Percentiles rank a stretch among this genome's conserved stretches.
Evolutionary conservation across 2,888 invertebrate genomes (phyloP).

Genomic region (Strigamia crassipes): DNA sequence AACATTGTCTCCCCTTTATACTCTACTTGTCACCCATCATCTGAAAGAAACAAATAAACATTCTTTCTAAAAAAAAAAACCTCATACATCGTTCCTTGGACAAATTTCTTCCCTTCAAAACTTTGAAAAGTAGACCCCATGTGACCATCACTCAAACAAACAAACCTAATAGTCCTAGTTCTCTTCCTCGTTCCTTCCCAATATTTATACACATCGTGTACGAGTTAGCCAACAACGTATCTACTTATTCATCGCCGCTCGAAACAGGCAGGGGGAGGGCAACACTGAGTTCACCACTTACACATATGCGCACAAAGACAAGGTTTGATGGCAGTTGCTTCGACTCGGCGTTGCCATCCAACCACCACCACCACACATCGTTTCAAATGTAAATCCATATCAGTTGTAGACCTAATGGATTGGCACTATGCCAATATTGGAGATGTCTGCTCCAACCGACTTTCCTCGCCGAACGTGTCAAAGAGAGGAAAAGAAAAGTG

Average conservation of each 20-base stretch:
- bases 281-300: neutral
- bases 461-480: constrained; percentile 23
- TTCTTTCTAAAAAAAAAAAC: neutral
- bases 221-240: neutral
- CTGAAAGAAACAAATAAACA: neutral
- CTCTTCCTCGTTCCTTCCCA: neutral
- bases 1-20: too few species aligned
- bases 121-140: constrained; percentile 10
- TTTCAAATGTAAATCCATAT: constrained; percentile 36
- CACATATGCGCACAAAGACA: neutral
- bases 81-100: neutral
- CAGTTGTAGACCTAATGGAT: constrained; percentile 16
- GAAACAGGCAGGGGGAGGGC: neutral
- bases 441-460: constrained; percentile 21
- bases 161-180: neutral
- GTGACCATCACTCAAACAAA: constrained; percentile 2
- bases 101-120: neutral
- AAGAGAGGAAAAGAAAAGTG: neutral
- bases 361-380: neutral
- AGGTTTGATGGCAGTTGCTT: constrained; percentile 17
- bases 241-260: constrained; percentile 14
- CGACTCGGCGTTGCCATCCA: neutral
- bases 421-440: constrained; percentile 23
- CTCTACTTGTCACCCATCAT: neutral
- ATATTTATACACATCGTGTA: constrained; percentile 24